Evolutionary conservation across 1,140 invertebrate species (phyloP), one percentile per base, ranked within the genome.

Genomic region (Phortica variegata): DNA sequence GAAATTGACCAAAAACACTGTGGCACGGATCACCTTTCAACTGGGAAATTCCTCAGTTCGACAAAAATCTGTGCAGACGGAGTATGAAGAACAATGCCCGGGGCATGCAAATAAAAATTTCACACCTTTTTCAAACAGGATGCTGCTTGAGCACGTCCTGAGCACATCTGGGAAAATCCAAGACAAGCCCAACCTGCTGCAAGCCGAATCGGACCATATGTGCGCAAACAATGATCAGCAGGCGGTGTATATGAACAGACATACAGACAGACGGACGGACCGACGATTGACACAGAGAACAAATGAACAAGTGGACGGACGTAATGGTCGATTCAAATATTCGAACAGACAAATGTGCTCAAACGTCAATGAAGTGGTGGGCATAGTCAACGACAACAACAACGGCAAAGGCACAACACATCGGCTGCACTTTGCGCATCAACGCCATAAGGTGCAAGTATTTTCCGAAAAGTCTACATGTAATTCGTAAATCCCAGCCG

Each of bases 61-160:
- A 8, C 29, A 38, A 38, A 43, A 49, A 47, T 54, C 52, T 47
- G 40, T 44, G 46, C 39, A 21, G 47, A 55, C 21, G 19, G 6
- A 29, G 26, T 12, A 63, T n/a, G n/a, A n/a, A n/a, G n/a, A n/a
- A n/a, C n/a, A n/a, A n/a, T n/a, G n/a, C n/a, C n/a, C n/a, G n/a
- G n/a, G 23, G 62, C 65, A 69, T 68, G 63, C 65, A 68, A 69
- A 68, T 69, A 68, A 62, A 68, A 63, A 68, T 69, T 69, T 68
- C 63, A 68, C 63, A 68, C 63, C 63, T 68, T 45, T 34, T 10
- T 15, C 36, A 17, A 39, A 23, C 39, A 43, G 40, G 34, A n/a
- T 26, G 21, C 9, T 16, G 19, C 23, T 21, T 19, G 17, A 13
- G 33, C 31, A 49, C 12, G 19, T 29, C 23, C 21, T 29, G 16